Base-by-base conservation (phyloP, 2,888 invertebrate genomes). In the Parthenolecanium corni region DNA sequence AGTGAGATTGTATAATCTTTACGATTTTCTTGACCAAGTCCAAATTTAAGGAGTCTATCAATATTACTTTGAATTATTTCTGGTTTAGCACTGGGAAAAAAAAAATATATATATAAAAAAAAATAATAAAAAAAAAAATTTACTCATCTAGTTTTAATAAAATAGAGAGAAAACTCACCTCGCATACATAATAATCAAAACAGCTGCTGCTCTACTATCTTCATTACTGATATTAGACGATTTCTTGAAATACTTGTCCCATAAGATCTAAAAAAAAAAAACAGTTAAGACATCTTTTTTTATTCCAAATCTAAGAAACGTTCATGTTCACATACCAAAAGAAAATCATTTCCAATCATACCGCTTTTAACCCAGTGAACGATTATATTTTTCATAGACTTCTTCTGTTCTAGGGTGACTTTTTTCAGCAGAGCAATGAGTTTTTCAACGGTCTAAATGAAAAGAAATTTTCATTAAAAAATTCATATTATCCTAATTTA, bases 231-330 rank as follows among this genome's bases (percentile, higher is more conserved):
- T 83, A 2, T 82, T 80, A 44, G 84, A 81, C 12, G 82, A 76
- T 71, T 85, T 83, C 69, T 85, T 79, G 0, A 88, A 80, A 71
- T 89, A 90, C 70, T 83, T 83, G 73, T 91, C 87, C 86, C 91
- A 94, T 65, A 94, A 76, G 12, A 88, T 81, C 79, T 89, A 76
- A 64, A 79, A 65, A 66, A 66, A 72, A 70, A 16, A 75, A 71
- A 54, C 65, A 51, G 36, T 47, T 20, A 36, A 40, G n/a, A 11
- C 2, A 2, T 16, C 2, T 1, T 47, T 40, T 2, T 2, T 40
- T 40, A n/a, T n/a, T n/a, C n/a, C 16, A 2, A 40, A 40, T 18
- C 20, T 44, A 3, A 44, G 1, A 18, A 44, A 44, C 5, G 14
- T 44, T 44, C 6, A 2, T 18, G 31, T 38, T 40, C 14, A 73